Evolutionary conservation across 1,140 invertebrate species (phyloP).

Genomic region (Trialeurodes vaporariorum): DNA sequence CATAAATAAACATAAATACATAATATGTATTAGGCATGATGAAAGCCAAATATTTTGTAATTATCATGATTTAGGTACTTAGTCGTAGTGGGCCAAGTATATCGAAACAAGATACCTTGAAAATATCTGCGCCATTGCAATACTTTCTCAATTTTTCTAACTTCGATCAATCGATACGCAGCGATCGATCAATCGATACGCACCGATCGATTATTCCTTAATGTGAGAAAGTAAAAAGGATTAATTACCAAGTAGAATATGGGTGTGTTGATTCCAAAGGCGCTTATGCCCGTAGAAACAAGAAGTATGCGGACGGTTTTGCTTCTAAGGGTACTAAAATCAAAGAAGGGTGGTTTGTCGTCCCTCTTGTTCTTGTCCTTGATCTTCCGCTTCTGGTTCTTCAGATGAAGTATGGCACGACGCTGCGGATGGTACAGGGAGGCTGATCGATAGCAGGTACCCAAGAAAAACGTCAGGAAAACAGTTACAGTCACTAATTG

Average conservation of each 20-base stretch:
- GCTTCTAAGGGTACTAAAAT: constrained; percentile 69
- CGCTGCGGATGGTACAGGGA: constrained; percentile 82
- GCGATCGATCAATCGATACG: too few species aligned
- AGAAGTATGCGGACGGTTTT: constrained; percentile 73
- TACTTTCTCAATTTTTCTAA: too few species aligned
- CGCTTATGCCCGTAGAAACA: constrained; percentile 57
- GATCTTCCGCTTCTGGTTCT: constrained; percentile 77
- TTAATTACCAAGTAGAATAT: constrained; percentile 64
- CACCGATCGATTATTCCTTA: too few species aligned
- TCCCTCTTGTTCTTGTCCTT: constrained; percentile 61
- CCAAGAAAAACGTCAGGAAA: constrained; percentile 73
- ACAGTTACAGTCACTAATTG: constrained; percentile 74
- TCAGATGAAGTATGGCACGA: constrained; percentile 76
- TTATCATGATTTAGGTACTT: too few species aligned
- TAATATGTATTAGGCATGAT: too few species aligned
- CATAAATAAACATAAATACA: too few species aligned
- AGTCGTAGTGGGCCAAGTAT: too few species aligned
- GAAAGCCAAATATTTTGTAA: too few species aligned
- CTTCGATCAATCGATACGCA: too few species aligned
- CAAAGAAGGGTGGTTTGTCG: constrained; percentile 70
- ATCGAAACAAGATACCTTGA: too few species aligned
- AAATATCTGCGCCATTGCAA: too few species aligned
- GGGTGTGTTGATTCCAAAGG: constrained; percentile 75
- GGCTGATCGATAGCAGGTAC: constrained; percentile 78
- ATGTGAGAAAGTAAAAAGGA: background rate